Base-by-base conservation (phyloP, 2,888 invertebrate genomes). In the Chymomyza procnemis region DNA sequence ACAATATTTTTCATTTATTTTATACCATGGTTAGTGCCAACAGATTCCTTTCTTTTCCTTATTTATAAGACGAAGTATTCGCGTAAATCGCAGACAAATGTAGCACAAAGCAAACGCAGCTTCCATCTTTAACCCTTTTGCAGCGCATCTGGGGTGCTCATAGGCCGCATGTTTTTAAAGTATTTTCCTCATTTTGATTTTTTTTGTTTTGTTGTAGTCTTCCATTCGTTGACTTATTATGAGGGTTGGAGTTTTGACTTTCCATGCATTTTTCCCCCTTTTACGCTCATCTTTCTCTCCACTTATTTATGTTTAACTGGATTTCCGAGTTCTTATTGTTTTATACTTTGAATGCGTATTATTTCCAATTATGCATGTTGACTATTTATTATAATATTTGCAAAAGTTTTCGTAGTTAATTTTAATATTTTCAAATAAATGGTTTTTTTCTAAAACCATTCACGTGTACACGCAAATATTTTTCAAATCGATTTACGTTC, bases 171-270 rank as follows among this genome's bases (percentile, higher is more conserved):
- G 80, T 75, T 66, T 69, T 67, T 70, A 70, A 69, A 78, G 66
- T 75, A 62, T 75, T 73, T 69, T 75, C 54, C 71, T 70, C 67
- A 67, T 67, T 75, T 64, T 71, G 67, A 71, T 67, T 65, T 70
- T 65, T 70, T 76, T 75, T 71, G 64, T 64, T 78, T 79, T 85
- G 66, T 71, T 80, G 62, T 81, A 76, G 72, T 79, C 80, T 85
- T 80, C 70, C 71, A 83, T 83, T 83, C 84, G 84, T 78, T 81
- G 79, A 79, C 79, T 81, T 80, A 82, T 79, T 77, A 69, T 74
- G 84, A 76, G 81, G 81, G 81, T 81, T 85, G 81, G 81, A 81
- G 81, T 56, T 74, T 80, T 83, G 79, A 78, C 78, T 81, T 79
- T 78, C 70, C 73, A 75, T 76, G 76, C 73, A 70, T 86, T 78